Evolutionary conservation across 2,888 invertebrate species (phyloP), one percentile per base, ranked within the genome.

Genomic region (Bombyx huttoni): DNA sequence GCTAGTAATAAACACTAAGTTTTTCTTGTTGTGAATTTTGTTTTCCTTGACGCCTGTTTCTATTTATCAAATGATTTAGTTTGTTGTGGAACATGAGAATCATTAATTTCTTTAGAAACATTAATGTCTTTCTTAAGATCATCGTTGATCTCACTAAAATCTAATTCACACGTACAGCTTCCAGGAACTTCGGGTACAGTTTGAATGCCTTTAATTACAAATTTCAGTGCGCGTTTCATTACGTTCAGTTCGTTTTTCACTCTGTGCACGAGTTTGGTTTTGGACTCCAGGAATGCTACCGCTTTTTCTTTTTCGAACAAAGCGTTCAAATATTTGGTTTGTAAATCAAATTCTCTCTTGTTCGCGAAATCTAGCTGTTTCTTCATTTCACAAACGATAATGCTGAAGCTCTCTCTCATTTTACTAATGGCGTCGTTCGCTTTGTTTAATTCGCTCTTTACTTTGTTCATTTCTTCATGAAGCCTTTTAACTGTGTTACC

Each of bases 221-320:
- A 64, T 58, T 83, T 84, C 1, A 84, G 57, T 8, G 76, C 58
- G 7, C 72, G 65, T 55, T 72, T 84, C 62, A 82, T 68, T 49
- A 54, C 70, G 1, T 56, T 49, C 51, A 85, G 56, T 59, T 86
- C 85, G 49, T 72, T 81, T 57, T 73, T 76, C 13, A 84, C 60
- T 62, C 70, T 81, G 13, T 56, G 58, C 2, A 79, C 56, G 49
- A 79, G 57, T 59, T 70, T 76, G 10, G 71, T 63, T 66, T 81
- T 84, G 1, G 74, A 76, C 7, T 73, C 68, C n/a, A 85, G 57
- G 12, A 76, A 52, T 13, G 70, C 63, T 53, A 65, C 75, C 14
- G 85, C 59, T 63, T 83, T 87, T 55, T 82, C 80, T 50, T 83
- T 85, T 51, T 87, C 86, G 47, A 87, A 58, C 56, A 75, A 51